These are phyloP conservation scores for Phoeniculus purpureus DNA, from an alignment of 2,797 vertebrate genomes.

Conservation along the genomic window DNA sequence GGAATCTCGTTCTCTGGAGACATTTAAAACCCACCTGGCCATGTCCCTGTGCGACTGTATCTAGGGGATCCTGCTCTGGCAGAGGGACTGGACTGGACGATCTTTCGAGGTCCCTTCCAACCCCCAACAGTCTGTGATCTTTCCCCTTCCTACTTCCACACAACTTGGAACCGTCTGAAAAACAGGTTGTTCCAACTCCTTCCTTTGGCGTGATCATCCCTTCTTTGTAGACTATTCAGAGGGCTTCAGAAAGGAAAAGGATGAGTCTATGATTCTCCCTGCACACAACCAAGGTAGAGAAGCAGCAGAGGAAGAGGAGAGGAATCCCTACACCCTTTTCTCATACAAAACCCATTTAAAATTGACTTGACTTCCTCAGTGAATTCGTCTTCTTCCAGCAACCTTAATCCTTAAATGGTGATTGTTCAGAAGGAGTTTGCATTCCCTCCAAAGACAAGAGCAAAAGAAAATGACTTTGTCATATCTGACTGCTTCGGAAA, in stretches of 20 bases:
- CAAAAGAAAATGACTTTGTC: conserved; percentile 90
- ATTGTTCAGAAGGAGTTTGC: conserved; percentile 75
- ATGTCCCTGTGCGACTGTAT: no score
- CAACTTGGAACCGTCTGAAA: not conserved
- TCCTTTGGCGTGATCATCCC: not conserved
- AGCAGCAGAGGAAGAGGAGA: not conserved
- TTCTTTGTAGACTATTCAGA: not conserved
- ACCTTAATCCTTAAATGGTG: conserved; percentile 76
- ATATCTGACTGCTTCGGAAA: conserved; percentile 91
- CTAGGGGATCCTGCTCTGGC: no score
- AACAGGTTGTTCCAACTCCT: not conserved
- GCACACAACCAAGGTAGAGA: not conserved
- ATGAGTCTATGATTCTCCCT: not conserved
- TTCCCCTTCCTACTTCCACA: conserved; percentile 19
- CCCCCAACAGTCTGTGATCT: not conserved
- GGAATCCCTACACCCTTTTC: conserved; percentile 11
- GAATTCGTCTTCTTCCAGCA: conserved; percentile 58
- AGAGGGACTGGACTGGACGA: no score
- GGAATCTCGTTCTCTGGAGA: no score
- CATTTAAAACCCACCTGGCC: no score
- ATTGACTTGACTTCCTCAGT: not conserved
- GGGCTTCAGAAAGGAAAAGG: conserved; percentile 10
- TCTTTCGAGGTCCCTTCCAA: no score
- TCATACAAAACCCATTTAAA: not conserved
- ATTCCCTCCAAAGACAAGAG: conserved; percentile 83